Evolutionary conservation across 2,113 vertebrate species (phyloP).

Genomic region (Arizona elegans): DNA sequence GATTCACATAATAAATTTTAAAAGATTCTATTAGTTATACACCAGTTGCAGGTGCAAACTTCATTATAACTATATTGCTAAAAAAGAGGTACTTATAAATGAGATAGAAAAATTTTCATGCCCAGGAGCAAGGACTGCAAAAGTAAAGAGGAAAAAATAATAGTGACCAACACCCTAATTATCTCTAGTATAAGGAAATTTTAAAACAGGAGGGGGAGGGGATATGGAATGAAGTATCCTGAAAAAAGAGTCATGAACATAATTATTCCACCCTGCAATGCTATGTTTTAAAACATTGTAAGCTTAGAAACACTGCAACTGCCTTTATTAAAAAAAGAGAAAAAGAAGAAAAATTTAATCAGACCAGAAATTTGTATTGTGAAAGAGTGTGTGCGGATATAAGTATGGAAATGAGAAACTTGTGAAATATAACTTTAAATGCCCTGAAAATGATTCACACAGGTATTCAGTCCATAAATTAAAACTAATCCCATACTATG

Average conservation of each 20-base stretch:
- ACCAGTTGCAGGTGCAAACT: neutral
- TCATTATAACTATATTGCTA: neutral
- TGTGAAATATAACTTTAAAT: conserved; percentile 34
- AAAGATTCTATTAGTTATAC: neutral
- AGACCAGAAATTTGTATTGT: neutral
- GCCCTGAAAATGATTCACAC: conserved; percentile 27
- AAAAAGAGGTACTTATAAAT: neutral
- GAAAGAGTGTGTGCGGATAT: neutral
- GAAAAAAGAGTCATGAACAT: neutral
- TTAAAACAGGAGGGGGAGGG: neutral
- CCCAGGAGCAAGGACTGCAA: neutral
- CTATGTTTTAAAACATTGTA: neutral
- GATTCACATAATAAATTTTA: neutral
- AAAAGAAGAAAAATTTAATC: neutral
- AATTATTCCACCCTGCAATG: neutral
- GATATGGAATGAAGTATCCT: neutral
- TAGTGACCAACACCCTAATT: neutral
- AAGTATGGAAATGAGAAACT: conserved; percentile 39
- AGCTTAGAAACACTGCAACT: neutral
- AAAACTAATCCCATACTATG: conserved; percentile 41
- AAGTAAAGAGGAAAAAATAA: neutral
- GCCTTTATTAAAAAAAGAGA: neutral
- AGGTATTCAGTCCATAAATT: conserved; percentile 31
- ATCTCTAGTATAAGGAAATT: neutral
- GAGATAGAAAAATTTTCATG: neutral